These are phyloP conservation scores for Epinephelus fuscoguttatus DNA, from an alignment of 2,113 vertebrate species.

Conservation along the genomic window DNA sequence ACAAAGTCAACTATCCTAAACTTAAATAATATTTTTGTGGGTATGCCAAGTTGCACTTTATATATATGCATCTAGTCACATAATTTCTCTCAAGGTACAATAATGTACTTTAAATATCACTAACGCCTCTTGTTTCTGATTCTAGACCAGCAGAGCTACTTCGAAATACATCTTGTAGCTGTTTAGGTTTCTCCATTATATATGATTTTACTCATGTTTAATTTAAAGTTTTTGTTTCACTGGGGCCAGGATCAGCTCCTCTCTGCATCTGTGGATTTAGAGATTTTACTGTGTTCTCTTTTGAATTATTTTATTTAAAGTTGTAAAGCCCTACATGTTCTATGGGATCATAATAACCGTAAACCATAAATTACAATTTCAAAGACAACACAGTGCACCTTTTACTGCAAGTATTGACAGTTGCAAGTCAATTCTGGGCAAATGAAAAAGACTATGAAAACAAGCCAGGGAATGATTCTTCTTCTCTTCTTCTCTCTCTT, in stretches of 20 bases:
- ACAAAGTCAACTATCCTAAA: background rate
- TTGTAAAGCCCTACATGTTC: conserved; percentile 19
- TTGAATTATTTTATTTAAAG: conserved; percentile 67
- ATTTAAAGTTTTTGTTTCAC: conserved; percentile 38
- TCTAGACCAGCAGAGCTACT: background rate
- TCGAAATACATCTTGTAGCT: background rate
- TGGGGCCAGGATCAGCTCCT: conserved; percentile 29
- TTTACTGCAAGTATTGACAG: conserved; percentile 74
- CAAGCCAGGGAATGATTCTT: conserved; percentile 55
- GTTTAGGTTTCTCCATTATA: background rate
- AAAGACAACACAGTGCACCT: conserved; percentile 70
- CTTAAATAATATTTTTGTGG: background rate
- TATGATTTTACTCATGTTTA: conserved; percentile 28
- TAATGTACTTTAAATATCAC: background rate
- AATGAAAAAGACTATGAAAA: conserved; percentile 65
- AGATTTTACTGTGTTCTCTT: conserved; percentile 51
- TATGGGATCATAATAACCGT: conserved; percentile 57
- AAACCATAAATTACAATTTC: conserved; percentile 76
- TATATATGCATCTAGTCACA: background rate
- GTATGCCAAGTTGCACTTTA: background rate
- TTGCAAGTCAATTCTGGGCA: conserved; percentile 61
- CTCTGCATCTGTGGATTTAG: conserved; percentile 37
- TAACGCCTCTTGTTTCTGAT: background rate
- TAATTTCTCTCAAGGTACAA: background rate
- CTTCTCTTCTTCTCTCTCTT: background rate